A percentile compares a stretch with the other conserved stretches of the same genome.
Evolutionary conservation across 2,113 vertebrate genomes (phyloP).

Genomic region (human (Homo sapiens)): DNA sequence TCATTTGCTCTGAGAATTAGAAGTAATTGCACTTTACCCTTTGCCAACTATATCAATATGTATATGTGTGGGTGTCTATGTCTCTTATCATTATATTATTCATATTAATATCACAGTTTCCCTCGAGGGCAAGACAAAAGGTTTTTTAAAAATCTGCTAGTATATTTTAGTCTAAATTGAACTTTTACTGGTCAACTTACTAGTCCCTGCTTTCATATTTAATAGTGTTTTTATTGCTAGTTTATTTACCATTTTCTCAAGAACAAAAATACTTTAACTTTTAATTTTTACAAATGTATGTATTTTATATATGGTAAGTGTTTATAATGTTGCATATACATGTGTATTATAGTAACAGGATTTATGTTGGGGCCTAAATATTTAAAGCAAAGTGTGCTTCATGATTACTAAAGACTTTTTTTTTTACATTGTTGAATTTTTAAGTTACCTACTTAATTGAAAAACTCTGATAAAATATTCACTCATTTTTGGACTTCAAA

Average conservation of each 20-base stretch:
- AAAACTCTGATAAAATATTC: constrained; percentile 3
- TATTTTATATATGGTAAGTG: background rate
- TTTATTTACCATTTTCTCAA: constrained; percentile 1
- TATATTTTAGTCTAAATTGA: constrained; percentile 38
- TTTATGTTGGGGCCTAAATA: background rate
- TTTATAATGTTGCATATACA: background rate
- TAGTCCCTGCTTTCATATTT: background rate
- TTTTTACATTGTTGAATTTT: background rate
- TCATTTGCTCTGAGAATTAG: background rate
- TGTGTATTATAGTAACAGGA: background rate
- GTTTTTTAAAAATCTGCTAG: background rate
- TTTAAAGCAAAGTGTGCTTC: background rate
- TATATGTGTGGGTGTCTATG: background rate
- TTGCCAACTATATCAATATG: background rate
- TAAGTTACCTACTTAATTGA: background rate
- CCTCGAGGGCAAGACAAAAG: background rate
- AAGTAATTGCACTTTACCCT: background rate
- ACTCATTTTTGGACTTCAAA: background rate
- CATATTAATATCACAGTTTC: background rate
- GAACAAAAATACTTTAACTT: background rate
- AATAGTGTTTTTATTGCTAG: background rate
- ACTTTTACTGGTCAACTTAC: background rate
- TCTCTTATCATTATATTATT: background rate
- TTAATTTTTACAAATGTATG: background rate
- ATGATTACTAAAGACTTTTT: background rate